A percentile compares a stretch with the other conserved stretches of the same genome.
Conservation (phyloP, 2,113 vertebrate species). For the Lynx canadensis region DNA sequence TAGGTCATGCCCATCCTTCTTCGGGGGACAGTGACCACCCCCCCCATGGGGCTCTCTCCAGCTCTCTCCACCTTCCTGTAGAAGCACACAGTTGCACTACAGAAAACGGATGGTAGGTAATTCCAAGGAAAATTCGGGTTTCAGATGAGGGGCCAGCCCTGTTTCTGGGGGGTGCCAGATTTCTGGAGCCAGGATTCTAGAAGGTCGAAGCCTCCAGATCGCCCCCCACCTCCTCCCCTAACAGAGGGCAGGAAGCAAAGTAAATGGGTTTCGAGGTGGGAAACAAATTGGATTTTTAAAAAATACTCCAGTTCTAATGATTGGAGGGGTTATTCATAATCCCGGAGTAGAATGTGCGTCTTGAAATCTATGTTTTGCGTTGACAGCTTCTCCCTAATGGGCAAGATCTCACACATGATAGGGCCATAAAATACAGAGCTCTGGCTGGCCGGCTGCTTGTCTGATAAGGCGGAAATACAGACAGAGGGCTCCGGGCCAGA, state of each 20-base stretch:
- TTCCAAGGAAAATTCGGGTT: not conserved
- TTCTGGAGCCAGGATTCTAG: not conserved
- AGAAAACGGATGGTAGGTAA: not conserved
- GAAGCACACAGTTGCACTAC: rapidly evolving
- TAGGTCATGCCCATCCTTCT: not conserved
- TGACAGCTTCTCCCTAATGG: slow-evolving; percentile 77
- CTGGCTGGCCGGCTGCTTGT: not conserved
- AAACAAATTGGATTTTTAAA: slow-evolving; percentile 79
- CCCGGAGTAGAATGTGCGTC: slow-evolving; percentile 41
- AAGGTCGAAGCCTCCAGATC: not conserved
- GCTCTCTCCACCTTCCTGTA: rapidly evolving
- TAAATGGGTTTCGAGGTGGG: slow-evolving; percentile 67
- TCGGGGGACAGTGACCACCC: not conserved
- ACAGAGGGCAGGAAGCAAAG: slow-evolving; percentile 39
- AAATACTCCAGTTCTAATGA: slow-evolving; percentile 73
- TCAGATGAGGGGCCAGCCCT: not conserved
- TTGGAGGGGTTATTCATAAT: slow-evolving; percentile 75
- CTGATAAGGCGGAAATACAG: not conserved
- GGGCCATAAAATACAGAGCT: slow-evolving; percentile 42
- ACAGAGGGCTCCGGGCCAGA: not conserved
- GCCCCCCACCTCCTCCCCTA: not conserved
- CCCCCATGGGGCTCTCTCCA: not conserved
- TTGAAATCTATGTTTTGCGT: slow-evolving; percentile 64
- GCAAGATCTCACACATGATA: slow-evolving; percentile 65
- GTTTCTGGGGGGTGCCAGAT: not conserved